Conservation (phyloP, 2,113 vertebrate species). For the Callospermophilus lateralis region DNA sequence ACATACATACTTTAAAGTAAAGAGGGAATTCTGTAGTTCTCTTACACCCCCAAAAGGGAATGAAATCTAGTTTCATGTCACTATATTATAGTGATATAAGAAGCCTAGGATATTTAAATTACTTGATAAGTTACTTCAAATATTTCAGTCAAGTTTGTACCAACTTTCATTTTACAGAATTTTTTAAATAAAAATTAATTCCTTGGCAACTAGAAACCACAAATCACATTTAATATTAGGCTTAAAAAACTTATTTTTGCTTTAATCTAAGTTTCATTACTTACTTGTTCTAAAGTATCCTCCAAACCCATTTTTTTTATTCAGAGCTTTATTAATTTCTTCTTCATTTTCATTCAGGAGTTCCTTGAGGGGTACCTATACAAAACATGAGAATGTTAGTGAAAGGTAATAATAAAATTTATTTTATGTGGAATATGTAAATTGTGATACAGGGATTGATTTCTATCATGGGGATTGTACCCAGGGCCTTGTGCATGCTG, state of each 20-base stretch:
- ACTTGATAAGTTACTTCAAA: slow-evolving; percentile 41
- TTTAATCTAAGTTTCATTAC: too few species aligned
- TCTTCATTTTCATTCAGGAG: too few species aligned
- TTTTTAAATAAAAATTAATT: slow-evolving; percentile 57
- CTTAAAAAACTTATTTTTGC: not conserved
- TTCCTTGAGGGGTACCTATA: too few species aligned
- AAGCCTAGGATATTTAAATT: slow-evolving; percentile 25
- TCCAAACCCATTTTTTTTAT: too few species aligned
- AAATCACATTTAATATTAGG: not conserved
- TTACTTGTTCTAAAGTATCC: too few species aligned
- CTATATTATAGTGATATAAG: not conserved
- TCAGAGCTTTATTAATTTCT: too few species aligned
- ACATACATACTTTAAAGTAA: not conserved
- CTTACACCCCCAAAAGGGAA: not conserved
- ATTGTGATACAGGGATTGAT: too few species aligned
- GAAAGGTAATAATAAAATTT: too few species aligned
- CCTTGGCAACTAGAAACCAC: not conserved
- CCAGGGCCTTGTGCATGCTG: too few species aligned
- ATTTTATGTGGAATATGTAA: too few species aligned
- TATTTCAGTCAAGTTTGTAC: slow-evolving; percentile 16
- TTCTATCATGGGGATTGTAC: too few species aligned
- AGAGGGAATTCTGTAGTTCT: not conserved
- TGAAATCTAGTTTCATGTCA: not conserved
- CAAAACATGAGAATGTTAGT: too few species aligned
- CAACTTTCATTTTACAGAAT: slow-evolving; percentile 8